Evolutionary conservation across 2,888 invertebrate genomes (phyloP), one percentile per base, ranked within the genome.

Genomic region (Isotomurus palustris): DNA sequence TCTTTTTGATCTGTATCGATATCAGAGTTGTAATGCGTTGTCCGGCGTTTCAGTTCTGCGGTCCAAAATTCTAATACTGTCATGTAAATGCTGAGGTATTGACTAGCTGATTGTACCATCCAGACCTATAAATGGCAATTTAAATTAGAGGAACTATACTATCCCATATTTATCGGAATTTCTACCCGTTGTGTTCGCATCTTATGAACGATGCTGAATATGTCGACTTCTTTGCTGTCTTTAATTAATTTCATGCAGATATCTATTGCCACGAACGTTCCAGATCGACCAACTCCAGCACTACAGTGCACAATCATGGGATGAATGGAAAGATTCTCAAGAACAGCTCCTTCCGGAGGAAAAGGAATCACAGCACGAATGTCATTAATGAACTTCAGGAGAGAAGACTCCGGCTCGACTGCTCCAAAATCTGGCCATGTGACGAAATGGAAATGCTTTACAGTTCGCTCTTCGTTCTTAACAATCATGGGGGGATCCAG

Each of bases 361-460:
- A 87, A 83, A 62, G 87, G 86, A 53, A 93, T 85, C 67, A 91
- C 84, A 76, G 92, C 92, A 66, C 95, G 82, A 78, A 94, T 94
- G 5, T 92, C 88, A 71, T 92, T 81, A 53, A 95, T 94, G 78
- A 96, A 96, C 61, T 88, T 81, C 10, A 94, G 91, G 53, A 97
- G 81, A 22, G 93, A 89, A 72, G 93, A 91, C 32, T 94, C 93
- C 58, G 93, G 93, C 77, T 91, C 92, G 38, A 95, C 95, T 60
- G 95, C 95, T 58, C 94, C 95, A 78, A 96, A 97, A 80, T 97
- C 97, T 6, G 96, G 96, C 96, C 96, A 97, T 44, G 95, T 95
- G 62, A 91, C 93, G 79, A 95, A 97, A 78, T 96, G 96, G 80
- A 95, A 93, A 78, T 97, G 96, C 61, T 89, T 82, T 49, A 97